These are phyloP conservation scores for Hippocampus mohnikei DNA, from an alignment of 2,113 vertebrate species.

Conservation along the genomic window DNA sequence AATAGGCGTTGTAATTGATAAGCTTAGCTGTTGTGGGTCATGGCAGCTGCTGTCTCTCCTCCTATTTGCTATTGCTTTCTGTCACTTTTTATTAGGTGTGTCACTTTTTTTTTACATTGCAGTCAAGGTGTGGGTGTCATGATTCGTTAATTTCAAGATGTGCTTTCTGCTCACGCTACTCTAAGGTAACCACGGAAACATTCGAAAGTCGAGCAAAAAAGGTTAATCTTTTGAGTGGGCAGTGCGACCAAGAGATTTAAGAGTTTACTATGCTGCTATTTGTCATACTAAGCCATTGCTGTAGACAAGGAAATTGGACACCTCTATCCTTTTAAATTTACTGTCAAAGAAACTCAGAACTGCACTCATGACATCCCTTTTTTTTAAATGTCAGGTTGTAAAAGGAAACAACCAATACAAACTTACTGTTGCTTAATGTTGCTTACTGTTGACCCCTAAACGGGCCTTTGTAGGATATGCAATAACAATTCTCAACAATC, in stretches of 20 bases:
- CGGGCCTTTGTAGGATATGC: too few species aligned
- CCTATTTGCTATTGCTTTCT: background rate
- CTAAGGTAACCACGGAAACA: conserved; percentile 52
- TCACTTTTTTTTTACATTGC: conserved; percentile 20
- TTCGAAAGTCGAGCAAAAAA: conserved; percentile 52
- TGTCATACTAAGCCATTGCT: conserved; percentile 64
- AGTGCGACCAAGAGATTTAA: conserved; percentile 52
- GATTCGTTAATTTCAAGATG: conserved; percentile 30
- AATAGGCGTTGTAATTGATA: conserved; percentile 23
- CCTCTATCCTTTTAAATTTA: conserved; percentile 70
- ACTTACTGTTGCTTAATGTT: too few species aligned
- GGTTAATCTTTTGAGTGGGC: conserved; percentile 65
- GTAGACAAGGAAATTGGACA: conserved; percentile 62
- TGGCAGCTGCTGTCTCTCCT: conserved; percentile 1
- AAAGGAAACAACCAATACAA: background rate
- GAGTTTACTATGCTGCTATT: conserved; percentile 62
- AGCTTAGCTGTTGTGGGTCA: conserved; percentile 7
- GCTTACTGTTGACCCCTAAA: too few species aligned
- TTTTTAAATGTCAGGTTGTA: background rate
- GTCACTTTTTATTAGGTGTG: background rate
- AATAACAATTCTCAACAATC: too few species aligned
- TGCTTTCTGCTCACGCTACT: conserved; percentile 6
- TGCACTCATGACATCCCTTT: conserved; percentile 13
- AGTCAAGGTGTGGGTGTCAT: conserved; percentile 28
- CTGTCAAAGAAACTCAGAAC: conserved; percentile 67